These are phyloP conservation scores for Osedax fenrisi DNA, from an alignment of 2,888 invertebrate genomes.

Conservation along the genomic window DNA sequence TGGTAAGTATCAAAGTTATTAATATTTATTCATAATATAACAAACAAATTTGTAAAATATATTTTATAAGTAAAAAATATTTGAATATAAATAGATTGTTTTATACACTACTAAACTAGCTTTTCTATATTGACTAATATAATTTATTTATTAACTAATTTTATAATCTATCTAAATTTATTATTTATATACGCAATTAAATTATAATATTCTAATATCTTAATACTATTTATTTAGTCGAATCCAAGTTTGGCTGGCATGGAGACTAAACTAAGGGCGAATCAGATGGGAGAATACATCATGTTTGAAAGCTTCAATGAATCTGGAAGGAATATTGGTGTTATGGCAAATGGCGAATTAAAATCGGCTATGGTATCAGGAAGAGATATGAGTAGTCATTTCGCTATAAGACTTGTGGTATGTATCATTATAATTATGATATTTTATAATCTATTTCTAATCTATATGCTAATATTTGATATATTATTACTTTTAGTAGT, in stretches of 20 bases:
- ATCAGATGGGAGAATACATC: conserved; percentile 38
- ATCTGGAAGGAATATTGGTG: conserved; percentile 39
- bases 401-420: conserved; percentile 43
- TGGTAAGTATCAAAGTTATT: conserved; percentile 37
- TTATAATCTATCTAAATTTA: neutral
- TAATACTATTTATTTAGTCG: neutral
- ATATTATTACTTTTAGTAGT: too few relatives aligned
- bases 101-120: too few relatives aligned
- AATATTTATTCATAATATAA: neutral
- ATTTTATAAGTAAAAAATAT: neutral
- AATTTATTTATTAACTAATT: neutral
- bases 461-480: too few relatives aligned
- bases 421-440: too few relatives aligned
- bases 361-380: conserved; percentile 43
- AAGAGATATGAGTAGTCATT: conserved; percentile 40
- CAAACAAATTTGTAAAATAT: neutral
- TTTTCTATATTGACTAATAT: too few relatives aligned
- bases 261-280: conserved; percentile 43
- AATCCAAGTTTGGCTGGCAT: conserved; percentile 24
- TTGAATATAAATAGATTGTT: neutral
- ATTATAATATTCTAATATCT: neutral
- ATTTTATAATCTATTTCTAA: too few relatives aligned
- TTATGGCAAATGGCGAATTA: conserved; percentile 40
- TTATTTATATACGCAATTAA: neutral
- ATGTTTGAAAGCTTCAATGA: conserved; percentile 42